Evolutionary conservation across 2,113 vertebrate genomes (phyloP).

Genomic region (Daphoenositta chrysoptera): DNA sequence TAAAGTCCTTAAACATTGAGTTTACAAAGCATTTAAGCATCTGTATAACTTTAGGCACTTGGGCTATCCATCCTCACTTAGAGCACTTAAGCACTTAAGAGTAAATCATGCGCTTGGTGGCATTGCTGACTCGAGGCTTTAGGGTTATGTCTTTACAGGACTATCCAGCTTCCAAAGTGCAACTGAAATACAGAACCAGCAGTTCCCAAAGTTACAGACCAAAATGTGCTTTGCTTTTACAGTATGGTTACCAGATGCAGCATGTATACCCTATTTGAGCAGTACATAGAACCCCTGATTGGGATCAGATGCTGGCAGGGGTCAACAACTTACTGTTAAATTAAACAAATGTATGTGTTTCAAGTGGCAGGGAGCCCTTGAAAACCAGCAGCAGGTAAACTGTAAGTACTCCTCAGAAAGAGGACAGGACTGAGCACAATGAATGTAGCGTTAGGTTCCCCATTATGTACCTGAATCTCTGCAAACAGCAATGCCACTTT

Average conservation of each 20-base stretch:
- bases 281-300: not conserved
- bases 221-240: not conserved
- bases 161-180: not conserved
- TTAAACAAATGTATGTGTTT: not conserved
- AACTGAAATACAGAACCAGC: not conserved
- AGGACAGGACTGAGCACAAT: not conserved
- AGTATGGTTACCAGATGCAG: not conserved
- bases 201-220: not conserved
- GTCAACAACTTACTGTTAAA: not conserved
- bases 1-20: not conserved
- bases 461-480: not conserved
- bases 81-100: constrained; percentile 32
- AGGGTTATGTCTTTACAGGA: not conserved
- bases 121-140: not conserved
- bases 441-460: not conserved
- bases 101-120: constrained; percentile 24
- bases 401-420: not conserved
- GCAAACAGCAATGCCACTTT: not conserved
- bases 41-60: not conserved
- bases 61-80: not conserved
- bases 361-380: not conserved
- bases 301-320: not conserved
- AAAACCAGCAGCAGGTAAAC: not conserved
- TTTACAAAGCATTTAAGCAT: constrained; percentile 41
- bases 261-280: not conserved